These are phyloP conservation scores for Chauna torquata DNA, from an alignment of 2,113 vertebrate genomes.

Conservation along the genomic window DNA sequence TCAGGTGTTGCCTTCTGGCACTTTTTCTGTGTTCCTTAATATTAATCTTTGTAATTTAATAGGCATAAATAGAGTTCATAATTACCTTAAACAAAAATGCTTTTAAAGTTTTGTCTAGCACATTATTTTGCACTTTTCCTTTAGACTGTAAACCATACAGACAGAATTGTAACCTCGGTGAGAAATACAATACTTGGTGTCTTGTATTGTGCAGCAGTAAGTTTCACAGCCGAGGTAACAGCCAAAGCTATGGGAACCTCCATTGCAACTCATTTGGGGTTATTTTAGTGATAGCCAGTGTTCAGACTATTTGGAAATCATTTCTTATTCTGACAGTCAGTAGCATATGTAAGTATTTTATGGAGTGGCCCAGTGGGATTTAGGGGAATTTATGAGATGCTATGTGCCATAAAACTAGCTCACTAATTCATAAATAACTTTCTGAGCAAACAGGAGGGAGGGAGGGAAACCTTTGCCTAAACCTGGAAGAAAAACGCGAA, in stretches of 20 bases:
- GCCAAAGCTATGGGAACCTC: background rate
- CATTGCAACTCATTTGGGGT: background rate
- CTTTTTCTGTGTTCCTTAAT: slow-evolving; percentile 59
- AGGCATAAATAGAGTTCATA: slow-evolving; percentile 65
- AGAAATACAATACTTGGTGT: background rate
- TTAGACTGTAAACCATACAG: background rate
- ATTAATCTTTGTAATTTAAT: slow-evolving; percentile 74
- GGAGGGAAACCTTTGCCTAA: background rate
- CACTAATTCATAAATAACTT: background rate
- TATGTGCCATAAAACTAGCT: background rate
- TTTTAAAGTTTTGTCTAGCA: slow-evolving; percentile 59
- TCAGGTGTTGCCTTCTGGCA: slow-evolving; percentile 72
- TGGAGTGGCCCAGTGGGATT: background rate
- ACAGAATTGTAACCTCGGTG: background rate
- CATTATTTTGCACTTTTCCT: slow-evolving; percentile 13
- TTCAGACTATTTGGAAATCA: background rate
- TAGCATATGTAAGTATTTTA: background rate
- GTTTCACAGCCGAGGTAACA: background rate
- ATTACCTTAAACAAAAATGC: slow-evolving; percentile 69
- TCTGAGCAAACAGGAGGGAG: background rate
- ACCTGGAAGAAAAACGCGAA: background rate
- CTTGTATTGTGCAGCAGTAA: background rate
- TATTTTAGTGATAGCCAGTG: background rate
- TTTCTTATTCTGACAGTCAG: background rate
- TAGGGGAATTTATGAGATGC: background rate